These are phyloP conservation scores for Metopia argyrocephala DNA, from an alignment of 2,888 invertebrate genomes.

Conservation along the genomic window DNA sequence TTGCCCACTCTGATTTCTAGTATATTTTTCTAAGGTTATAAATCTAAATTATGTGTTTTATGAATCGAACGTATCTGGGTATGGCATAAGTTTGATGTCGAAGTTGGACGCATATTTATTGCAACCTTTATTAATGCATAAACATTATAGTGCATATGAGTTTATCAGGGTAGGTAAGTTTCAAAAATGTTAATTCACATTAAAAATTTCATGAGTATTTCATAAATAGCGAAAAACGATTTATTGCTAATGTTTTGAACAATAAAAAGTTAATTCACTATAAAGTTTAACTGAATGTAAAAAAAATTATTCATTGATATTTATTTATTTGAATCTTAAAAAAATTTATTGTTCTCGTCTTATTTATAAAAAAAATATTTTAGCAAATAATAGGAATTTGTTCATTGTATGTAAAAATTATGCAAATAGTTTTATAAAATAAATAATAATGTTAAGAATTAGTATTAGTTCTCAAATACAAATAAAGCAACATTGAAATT, in stretches of 20 bases:
- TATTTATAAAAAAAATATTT: constrained; percentile 23
- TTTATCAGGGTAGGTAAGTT: too few relatives aligned
- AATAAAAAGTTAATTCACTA: too few relatives aligned
- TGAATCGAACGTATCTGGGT: too few relatives aligned
- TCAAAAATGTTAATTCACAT: background rate
- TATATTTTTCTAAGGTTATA: too few relatives aligned
- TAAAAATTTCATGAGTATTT: background rate
- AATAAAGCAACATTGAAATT: background rate
- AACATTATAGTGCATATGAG: too few relatives aligned
- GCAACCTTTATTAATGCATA: too few relatives aligned
- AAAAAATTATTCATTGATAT: background rate
- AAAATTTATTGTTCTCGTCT: constrained; percentile 33
- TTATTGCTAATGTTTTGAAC: background rate
- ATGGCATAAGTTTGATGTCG: too few relatives aligned
- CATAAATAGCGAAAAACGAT: background rate
- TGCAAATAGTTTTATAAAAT: constrained; percentile 36
- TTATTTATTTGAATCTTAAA: constrained; percentile 2
- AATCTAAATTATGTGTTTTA: too few relatives aligned
- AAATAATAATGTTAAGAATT: constrained; percentile 25
- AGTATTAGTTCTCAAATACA: constrained; percentile 35
- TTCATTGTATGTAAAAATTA: constrained; percentile 45
- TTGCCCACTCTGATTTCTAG: too few relatives aligned
- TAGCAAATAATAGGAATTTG: constrained; percentile 55
- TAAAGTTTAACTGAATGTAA: background rate
- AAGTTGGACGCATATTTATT: too few relatives aligned